Percentiles rank a stretch among this genome's conserved stretches.
Evolutionary conservation across 2,888 invertebrate species (phyloP).

Genomic region (Lepidonotus clava): DNA sequence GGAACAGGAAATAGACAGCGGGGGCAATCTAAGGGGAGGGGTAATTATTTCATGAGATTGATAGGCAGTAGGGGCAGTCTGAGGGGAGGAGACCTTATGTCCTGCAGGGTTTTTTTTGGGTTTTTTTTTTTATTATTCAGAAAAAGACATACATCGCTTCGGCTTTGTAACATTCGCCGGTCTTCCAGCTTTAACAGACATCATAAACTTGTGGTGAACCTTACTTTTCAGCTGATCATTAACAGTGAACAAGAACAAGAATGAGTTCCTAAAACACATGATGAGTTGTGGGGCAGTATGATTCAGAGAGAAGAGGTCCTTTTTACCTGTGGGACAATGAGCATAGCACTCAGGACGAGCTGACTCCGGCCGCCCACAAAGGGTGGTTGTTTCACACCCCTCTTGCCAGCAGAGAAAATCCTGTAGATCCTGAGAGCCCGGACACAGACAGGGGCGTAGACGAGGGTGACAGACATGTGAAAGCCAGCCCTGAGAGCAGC

Average conservation of each 20-base stretch:
- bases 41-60: no score
- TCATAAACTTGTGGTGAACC: no score
- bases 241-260: no score
- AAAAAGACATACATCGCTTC: background rate
- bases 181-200: background rate
- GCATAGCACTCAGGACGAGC: background rate
- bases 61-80: no score
- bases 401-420: constrained; percentile 16
- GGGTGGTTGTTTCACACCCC: background rate
- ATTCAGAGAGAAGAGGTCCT: background rate
- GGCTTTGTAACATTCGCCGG: background rate
- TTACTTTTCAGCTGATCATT: no score
- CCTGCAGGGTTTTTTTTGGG: no score
- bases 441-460: background rate
- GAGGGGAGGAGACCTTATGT: no score
- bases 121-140: no score
- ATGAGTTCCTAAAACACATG: no score
- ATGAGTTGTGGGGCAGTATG: no score
- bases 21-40: no score
- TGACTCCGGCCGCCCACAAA: background rate
- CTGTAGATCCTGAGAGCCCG: background rate
- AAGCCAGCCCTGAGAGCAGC: background rate
- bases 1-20: no score
- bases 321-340: background rate
- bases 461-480: background rate